Conservation (phyloP, 2,113 vertebrate species). For the Ochotona curzoniae region DNA sequence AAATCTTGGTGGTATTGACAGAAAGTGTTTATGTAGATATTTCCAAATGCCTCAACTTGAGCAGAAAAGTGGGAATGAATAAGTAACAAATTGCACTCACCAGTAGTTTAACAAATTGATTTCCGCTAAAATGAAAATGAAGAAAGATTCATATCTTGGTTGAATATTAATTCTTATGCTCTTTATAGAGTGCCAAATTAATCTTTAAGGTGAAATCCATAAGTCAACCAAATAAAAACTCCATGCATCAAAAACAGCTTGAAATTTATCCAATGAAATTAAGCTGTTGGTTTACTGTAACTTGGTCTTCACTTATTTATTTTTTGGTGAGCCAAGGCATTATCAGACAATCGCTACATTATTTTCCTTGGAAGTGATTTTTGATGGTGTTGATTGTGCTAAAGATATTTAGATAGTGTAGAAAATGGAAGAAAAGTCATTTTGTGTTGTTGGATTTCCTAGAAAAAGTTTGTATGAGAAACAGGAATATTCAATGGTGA, state of each 20-base stretch:
- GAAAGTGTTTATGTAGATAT: conserved; percentile 66
- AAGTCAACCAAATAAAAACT: conserved; percentile 66
- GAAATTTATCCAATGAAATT: conserved; percentile 40
- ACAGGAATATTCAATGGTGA: neutral
- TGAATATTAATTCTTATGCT: conserved; percentile 78
- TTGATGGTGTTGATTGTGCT: neutral
- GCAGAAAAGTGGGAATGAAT: conserved; percentile 56
- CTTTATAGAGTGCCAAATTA: conserved; percentile 67
- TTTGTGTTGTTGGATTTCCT: neutral
- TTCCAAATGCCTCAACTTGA: conserved; percentile 69
- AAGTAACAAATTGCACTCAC: conserved; percentile 67
- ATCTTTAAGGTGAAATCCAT: conserved; percentile 72
- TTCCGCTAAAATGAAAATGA: conserved; percentile 74
- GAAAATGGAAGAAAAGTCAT: neutral
- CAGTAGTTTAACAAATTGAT: conserved; percentile 76
- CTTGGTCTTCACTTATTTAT: conserved; percentile 61
- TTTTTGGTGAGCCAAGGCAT: conserved; percentile 28
- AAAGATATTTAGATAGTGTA: neutral
- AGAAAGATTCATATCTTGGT: conserved; percentile 71
- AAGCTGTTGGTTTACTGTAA: conserved; percentile 51
- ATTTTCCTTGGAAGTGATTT: conserved; percentile 55
- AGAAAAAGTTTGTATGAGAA: neutral
- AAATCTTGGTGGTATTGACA: conserved; percentile 74
- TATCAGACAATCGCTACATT: conserved; percentile 41
- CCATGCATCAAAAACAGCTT: conserved; percentile 16